These are phyloP conservation scores for Diplosoma virens DNA, from an alignment of 23 tunicate genomes.

Conservation along the genomic window DNA sequence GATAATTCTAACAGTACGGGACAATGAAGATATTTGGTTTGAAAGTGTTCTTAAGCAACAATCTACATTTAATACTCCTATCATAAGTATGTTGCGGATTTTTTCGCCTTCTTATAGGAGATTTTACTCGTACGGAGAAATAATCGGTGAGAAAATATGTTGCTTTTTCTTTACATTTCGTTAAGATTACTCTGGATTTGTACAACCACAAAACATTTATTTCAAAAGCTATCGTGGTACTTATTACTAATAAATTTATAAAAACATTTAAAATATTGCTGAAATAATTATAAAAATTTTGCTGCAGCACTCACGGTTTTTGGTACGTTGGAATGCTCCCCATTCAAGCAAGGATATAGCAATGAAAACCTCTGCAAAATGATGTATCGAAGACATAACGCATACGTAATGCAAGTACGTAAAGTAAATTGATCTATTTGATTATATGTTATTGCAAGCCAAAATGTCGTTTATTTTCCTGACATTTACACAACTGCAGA, in stretches of 20 bases:
- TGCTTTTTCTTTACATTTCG: too few relatives aligned
- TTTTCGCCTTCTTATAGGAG: slow-evolving; percentile 16
- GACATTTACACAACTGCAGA: not conserved
- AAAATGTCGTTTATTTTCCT: not conserved
- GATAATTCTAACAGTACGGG: slow-evolving; percentile 17
- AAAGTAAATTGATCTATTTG: not conserved
- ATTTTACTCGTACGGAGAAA: slow-evolving; percentile 12
- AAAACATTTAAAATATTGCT: too few relatives aligned
- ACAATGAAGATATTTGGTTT: slow-evolving; percentile 30
- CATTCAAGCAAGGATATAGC: not conserved
- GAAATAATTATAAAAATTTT: too few relatives aligned
- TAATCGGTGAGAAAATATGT: not conserved
- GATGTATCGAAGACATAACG: slow-evolving; percentile 38
- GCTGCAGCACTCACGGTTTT: slow-evolving; percentile 3
- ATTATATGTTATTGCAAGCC: not conserved
- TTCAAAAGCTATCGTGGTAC: too few relatives aligned
- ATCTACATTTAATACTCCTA: not conserved
- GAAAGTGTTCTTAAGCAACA: slow-evolving; percentile 1
- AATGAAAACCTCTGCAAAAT: slow-evolving; percentile 19
- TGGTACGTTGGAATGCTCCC: slow-evolving; percentile 4
- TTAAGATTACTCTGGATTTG: too few relatives aligned
- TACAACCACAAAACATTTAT: too few relatives aligned
- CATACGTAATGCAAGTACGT: slow-evolving; percentile 31
- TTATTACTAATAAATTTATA: too few relatives aligned
- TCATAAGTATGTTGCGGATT: slow-evolving; percentile 1